Base-by-base conservation (phyloP, 2,113 vertebrate genomes). In the Ivindomyrus marchei region DNA sequence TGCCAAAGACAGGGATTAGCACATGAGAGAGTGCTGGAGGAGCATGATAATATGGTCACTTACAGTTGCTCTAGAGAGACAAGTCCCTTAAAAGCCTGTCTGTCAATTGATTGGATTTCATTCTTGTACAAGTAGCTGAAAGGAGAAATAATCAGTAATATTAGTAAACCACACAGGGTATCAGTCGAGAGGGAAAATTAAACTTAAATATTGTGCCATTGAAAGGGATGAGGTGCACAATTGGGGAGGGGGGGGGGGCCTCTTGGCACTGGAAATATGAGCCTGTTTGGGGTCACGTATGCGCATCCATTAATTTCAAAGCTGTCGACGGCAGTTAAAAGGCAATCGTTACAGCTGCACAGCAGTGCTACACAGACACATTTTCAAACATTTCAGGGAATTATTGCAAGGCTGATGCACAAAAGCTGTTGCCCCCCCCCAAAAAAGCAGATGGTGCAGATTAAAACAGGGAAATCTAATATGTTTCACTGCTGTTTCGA, bases 91-190 rank as follows among this genome's bases (percentile, higher is more conserved):
- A 99, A 99, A 93, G 98, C 98, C 96, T 99, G 97, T 97, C 97
- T 98, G 98, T 99, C 98, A 97, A 99, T 97, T 96, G 98, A 96
- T 96, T 99, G 98, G 98, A 99, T 99, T 97, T 99, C 98, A 98
- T 99, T 99, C 98, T 99, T 99, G 98, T 99, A 99, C 97, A 99
- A 97, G 97, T 99, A 99, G 97, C 98, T 99, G 98, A 95, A 98
- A 98, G 95, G 96, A 98, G 97, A 98, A 97, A 99, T 95, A 97
- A 95, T 97, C 96, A 96, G 95, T 94, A 94, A 95, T 94, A 95
- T 98, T 98, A 98, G 97, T 96, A 95, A 95, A 95, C 52, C 93
- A 94, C 93, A 95, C 93, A 90, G 85, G 91, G 94, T 91, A 92
- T 91, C 91, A 90, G 92, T 95, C 92, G 89, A 89, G 91, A 93